Conservation (phyloP, 2,888 invertebrate genomes). For the Pseudococcus viburni region DNA sequence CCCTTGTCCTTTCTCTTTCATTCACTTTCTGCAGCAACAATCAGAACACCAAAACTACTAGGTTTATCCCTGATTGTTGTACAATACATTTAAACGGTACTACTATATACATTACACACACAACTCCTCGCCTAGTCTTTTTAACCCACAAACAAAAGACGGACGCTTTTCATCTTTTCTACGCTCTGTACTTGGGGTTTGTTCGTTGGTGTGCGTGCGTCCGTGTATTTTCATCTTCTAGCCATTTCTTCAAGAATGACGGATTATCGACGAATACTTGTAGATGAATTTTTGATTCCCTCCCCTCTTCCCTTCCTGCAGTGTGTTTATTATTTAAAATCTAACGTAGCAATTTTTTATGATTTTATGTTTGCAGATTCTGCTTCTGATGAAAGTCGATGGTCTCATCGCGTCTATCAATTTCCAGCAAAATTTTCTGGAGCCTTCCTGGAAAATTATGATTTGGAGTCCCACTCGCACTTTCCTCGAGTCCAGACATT, state of each 20-base stretch:
- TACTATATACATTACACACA: slow-evolving; percentile 29
- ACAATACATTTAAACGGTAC: slow-evolving; percentile 40
- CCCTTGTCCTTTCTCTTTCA: slow-evolving; percentile 33
- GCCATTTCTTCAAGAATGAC: background rate
- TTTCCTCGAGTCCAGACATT: background rate
- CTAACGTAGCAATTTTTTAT: no score
- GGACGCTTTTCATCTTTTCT: background rate
- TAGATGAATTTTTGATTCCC: no score
- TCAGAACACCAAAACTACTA: slow-evolving; percentile 57
- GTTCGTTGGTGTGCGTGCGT: background rate
- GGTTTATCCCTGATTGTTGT: slow-evolving; percentile 54
- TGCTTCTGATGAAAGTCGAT: no score
- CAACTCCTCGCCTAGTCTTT: slow-evolving; percentile 27
- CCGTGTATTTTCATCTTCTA: background rate
- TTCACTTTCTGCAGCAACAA: slow-evolving; percentile 48
- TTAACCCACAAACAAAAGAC: slow-evolving; percentile 39
- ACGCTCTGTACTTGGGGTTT: background rate
- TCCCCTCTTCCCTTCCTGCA: no score
- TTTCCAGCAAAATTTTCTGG: no score
- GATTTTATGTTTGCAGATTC: no score
- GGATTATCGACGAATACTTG: background rate
- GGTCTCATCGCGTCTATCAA: no score
- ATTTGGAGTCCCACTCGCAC: no score
- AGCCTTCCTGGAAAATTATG: no score
- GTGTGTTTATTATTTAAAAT: no score